Evolutionary conservation across 2,888 invertebrate species (phyloP).

Genomic region (Hoplodrina ambigua): DNA sequence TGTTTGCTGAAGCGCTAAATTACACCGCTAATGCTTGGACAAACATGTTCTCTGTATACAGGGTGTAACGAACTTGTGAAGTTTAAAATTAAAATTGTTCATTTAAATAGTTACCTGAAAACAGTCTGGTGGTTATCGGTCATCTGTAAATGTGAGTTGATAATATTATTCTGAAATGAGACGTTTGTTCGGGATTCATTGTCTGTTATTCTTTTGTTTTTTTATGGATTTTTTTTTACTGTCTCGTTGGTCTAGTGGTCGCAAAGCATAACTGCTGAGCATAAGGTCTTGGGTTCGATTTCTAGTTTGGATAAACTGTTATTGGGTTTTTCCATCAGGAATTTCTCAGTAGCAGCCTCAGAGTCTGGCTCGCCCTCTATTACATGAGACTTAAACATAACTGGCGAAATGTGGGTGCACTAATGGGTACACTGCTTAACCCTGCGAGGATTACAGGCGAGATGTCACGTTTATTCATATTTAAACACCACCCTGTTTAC

Average conservation of each 20-base stretch:
- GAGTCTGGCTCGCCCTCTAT: too few species aligned
- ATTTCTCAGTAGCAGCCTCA: too few species aligned
- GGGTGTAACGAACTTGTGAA: slow-evolving; percentile 22
- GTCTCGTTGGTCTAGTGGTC: too few species aligned
- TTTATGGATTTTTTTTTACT: too few species aligned
- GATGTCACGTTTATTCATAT: neutral
- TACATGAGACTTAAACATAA: too few species aligned
- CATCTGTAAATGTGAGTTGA: neutral
- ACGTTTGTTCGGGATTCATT: neutral
- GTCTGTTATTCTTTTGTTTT: neutral
- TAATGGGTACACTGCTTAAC: too few species aligned
- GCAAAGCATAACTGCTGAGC: too few species aligned
- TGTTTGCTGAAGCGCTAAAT: slow-evolving; percentile 46
- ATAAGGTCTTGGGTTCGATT: too few species aligned
- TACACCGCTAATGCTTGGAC: slow-evolving; percentile 50
- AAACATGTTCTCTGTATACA: slow-evolving; percentile 42
- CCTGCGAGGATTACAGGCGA: too few species aligned
- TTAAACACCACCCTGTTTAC: neutral
- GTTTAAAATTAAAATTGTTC: slow-evolving; percentile 14
- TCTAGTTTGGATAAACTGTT: too few species aligned
- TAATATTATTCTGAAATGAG: neutral
- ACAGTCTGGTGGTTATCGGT: neutral
- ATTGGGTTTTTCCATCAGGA: too few species aligned
- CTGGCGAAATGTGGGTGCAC: too few species aligned
- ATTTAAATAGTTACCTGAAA: neutral